Base-by-base conservation (phyloP, 1,140 invertebrate species). In the Scylla paramamosain region DNA sequence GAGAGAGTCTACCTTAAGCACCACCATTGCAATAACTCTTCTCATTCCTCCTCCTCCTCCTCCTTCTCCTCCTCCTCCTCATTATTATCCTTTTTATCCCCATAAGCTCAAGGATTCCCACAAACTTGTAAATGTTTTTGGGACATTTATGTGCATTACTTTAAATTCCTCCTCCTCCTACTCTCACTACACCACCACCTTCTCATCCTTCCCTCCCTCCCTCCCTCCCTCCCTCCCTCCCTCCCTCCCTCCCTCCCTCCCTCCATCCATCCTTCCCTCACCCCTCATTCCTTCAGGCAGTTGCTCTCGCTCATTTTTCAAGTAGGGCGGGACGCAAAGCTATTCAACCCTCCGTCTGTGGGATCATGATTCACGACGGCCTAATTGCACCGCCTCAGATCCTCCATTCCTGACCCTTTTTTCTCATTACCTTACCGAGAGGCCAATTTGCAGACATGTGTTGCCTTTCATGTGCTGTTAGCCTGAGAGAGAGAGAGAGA, bases 371-470 rank as follows among this genome's bases (percentile, higher is more conserved):
- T n/a, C n/a, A 25, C 52, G 67, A 77, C 20, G 25, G n/a, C 20
- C 1, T 77, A 77, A 77, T 77, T 77, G 67, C 6, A 8, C 20
- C 67, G 67, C 67, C 67, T 77, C n/a, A n/a, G 67, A 77, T 7
- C 67, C 20, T 25, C n/a, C 67, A 7, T 77, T 25, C n/a, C 67
- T 59, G 7, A 39, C 46, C 32, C 46, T 20, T 20, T 12, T 89
- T 45, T 89, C 14, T 46, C 14, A n/a, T 89, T 59, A 59, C 46
- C 46, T 46, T 89, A 46, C 46, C 6, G 67, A n/a, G 86, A 88
- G 29, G 28, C 67, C 67, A 77, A 77, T 77, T 90, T 90, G 88
- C 20, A n/a, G 67, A 77, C 67, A 77, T 77, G 67, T 77, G 67
- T 77, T 77, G 67, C 67, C 67, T 77, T 77, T 77, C 67, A 77